Base-by-base conservation (phyloP, 2,113 vertebrate genomes). In the Zapornia atra region DNA sequence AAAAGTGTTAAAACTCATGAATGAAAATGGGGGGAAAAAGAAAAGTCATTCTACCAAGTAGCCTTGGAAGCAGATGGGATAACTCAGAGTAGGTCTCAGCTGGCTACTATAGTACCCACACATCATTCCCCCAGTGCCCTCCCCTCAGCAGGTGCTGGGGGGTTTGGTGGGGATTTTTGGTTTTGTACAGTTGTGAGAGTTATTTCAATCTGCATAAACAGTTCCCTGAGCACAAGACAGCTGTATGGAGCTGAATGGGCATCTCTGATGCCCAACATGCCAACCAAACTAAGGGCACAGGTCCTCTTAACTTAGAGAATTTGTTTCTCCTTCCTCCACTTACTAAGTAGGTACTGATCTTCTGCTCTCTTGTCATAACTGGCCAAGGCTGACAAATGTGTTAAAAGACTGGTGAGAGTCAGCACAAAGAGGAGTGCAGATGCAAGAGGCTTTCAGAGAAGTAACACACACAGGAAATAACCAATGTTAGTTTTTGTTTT, bases 141-240 rank as follows among this genome's bases (percentile, higher is more conserved):
- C 34, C 26, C 24, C n/a, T 77, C 64, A 40, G 28, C 1, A 4
- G 44, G 14, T 24, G 38, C 14, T 1, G 15, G 3, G 19, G 2
- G 13, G 17, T 29, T 63, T 80, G n/a, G 22, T 25, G 13, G 6
- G 5, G 4, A 5, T 73, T 77, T 33, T 57, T 40, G 7, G 5
- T n/a, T 38, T 25, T 10, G 26, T 29, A 21, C 10, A 11, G 72
- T 28, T 19, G 4, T 21, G 3, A 79, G n/a, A 86, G 8, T 46
- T 77, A 60, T 36, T 76, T 36, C 66, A 42, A 56, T 0, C 29
- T 4, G 18, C 15, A 60, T 9, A 31, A 82, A 44, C 1, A 56
- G 17, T 33, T 48, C 31, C 66, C 81, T 44, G n/a, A 86, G 36
- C 66, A 88, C 36, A 44, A 56, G 28, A 29, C 0, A 0, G n/a